A percentile compares a stretch with the other conserved stretches of the same genome.
These are phyloP conservation scores for Bemisia tabaci DNA, from an alignment of 1,140 invertebrate species.

Conservation along the genomic window DNA sequence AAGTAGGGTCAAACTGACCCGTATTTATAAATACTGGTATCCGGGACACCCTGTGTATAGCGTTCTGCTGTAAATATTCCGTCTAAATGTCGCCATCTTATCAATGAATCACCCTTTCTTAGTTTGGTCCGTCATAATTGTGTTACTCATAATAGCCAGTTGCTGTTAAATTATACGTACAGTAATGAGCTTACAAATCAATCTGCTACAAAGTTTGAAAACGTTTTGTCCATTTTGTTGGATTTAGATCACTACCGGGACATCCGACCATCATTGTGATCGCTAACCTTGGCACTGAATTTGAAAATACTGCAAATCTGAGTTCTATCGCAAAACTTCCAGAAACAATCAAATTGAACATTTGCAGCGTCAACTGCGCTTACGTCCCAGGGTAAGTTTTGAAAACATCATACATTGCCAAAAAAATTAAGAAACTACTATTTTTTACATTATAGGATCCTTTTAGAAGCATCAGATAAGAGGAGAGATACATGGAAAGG, in stretches of 20 bases:
- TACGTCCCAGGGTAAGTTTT: constrained; percentile 15
- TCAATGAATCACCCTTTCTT: background rate
- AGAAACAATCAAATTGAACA: constrained; percentile 2
- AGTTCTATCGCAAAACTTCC: constrained; percentile 7
- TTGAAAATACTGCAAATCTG: constrained; percentile 6
- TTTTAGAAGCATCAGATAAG: too few species aligned
- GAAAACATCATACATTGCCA: too few species aligned
- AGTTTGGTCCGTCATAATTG: too few species aligned
- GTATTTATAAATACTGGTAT: too few species aligned
- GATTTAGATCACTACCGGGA: constrained; percentile 12
- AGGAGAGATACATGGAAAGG: too few species aligned
- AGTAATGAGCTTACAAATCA: too few species aligned
- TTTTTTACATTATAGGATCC: too few species aligned
- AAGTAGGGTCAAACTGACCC: too few species aligned
- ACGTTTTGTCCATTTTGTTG: constrained; percentile 1
- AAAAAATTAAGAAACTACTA: too few species aligned
- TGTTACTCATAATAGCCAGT: too few species aligned
- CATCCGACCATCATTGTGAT: constrained; percentile 16
- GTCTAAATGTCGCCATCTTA: background rate
- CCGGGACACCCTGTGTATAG: too few species aligned
- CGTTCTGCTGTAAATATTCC: background rate
- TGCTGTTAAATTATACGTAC: too few species aligned
- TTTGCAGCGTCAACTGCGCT: constrained; percentile 15
- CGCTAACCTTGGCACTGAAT: constrained; percentile 13
- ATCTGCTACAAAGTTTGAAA: background rate